These are phyloP conservation scores for Temnopleurus reevesii DNA, from an alignment of 53 echinoderm and acorn worm genomes.

Conservation along the genomic window DNA sequence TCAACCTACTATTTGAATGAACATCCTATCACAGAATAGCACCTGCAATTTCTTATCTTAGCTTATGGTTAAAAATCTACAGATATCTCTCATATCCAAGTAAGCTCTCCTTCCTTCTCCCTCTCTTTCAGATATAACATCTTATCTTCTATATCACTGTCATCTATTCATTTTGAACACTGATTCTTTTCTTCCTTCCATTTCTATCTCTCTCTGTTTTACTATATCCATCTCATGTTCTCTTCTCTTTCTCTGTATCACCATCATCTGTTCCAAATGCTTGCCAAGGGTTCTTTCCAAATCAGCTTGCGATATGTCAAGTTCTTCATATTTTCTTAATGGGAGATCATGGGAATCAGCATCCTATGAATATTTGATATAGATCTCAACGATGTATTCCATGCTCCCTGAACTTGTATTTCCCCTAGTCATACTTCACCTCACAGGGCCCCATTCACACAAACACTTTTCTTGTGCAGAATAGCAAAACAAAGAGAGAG, in stretches of 20 bases:
- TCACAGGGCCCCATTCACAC: too few species aligned
- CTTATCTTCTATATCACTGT: neutral
- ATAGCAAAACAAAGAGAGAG: too few species aligned
- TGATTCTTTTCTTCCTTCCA: neutral
- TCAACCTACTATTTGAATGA: too few species aligned
- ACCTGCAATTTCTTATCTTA: too few species aligned
- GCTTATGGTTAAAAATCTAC: too few species aligned
- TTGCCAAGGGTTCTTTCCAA: too few species aligned
- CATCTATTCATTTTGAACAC: neutral
- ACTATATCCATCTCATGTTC: too few species aligned
- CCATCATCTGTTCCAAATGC: too few species aligned
- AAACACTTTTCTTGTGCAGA: too few species aligned
- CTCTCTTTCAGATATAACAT: neutral
- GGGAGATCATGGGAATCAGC: conserved; percentile 30
- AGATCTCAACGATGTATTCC: conserved; percentile 15
- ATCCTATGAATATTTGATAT: conserved; percentile 45
- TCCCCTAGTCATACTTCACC: neutral
- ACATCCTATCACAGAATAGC: too few species aligned
- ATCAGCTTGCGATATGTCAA: neutral
- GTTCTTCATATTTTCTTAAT: conserved; percentile 23
- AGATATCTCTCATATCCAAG: neutral
- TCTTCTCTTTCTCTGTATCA: too few species aligned
- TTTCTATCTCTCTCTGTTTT: neutral
- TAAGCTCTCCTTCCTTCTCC: neutral
- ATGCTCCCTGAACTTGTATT: neutral